phyloP scores from a whole-genome alignment of 2,797 vertebrate genomes.

The Enteromius viviparus region DNA sequence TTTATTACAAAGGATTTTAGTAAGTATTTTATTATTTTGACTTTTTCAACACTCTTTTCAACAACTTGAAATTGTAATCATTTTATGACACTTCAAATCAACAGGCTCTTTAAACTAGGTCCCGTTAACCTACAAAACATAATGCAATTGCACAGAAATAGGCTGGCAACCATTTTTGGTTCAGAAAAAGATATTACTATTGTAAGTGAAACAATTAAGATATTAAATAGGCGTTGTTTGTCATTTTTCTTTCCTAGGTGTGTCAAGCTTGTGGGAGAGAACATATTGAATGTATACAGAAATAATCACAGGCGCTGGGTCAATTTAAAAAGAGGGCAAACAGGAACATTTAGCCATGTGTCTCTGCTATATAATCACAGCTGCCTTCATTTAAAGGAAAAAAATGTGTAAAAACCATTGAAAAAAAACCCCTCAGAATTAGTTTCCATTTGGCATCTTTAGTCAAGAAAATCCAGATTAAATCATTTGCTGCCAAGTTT shows the following conservation, averaged over 20 bases:
- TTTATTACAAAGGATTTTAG: not conserved
- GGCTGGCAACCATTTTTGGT: not conserved
- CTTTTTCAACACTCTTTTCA: too few relatives aligned
- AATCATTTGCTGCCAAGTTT: constrained; percentile 2
- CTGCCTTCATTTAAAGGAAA: not conserved
- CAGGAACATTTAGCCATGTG: not conserved
- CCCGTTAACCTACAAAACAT: not conserved
- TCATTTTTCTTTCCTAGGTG: not conserved
- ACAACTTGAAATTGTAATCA: not conserved
- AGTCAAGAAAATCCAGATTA: constrained; percentile 14
- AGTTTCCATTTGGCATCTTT: constrained; percentile 4
- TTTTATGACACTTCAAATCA: not conserved
- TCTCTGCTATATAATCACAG: not conserved
- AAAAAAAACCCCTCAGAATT: not conserved
- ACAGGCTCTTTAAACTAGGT: not conserved
- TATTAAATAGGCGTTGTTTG: not conserved
- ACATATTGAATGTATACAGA: not conserved
- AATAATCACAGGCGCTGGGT: not conserved
- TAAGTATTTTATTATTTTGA: not conserved
- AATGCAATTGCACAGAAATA: not conserved
- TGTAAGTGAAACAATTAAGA: not conserved
- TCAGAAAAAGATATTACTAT: not conserved
- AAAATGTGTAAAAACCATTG: not conserved
- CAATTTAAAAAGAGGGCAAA: not conserved
- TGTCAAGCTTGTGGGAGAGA: constrained; percentile 5